Percentiles rank a stretch among this genome's conserved stretches.
Conservation (phyloP, 2,888 invertebrate species). For the Acleris literana region DNA sequence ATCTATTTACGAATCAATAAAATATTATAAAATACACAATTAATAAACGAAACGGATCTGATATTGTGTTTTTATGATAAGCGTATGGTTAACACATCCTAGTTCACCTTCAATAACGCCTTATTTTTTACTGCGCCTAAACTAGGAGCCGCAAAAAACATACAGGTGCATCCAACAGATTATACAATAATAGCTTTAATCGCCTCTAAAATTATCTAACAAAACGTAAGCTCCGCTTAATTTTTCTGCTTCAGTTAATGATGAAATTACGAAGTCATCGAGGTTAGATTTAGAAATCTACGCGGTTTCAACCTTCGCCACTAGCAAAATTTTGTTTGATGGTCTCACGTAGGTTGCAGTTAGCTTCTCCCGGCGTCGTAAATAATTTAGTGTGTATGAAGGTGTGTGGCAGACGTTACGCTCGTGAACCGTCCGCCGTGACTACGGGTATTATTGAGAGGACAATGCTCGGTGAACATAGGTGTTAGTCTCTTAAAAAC, state of each 20-base stretch:
- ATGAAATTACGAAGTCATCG: too few relatives aligned
- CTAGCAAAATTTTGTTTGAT: constrained; percentile 1
- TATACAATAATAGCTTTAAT: too few relatives aligned
- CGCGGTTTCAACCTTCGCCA: not conserved
- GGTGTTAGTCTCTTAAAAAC: too few relatives aligned
- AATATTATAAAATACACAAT: too few relatives aligned
- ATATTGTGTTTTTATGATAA: too few relatives aligned
- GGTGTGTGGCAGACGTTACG: constrained; percentile 19
- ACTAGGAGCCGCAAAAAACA: constrained; percentile 6
- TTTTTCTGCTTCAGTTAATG: too few relatives aligned
- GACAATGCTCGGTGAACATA: too few relatives aligned
- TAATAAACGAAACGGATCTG: too few relatives aligned
- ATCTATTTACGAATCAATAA: too few relatives aligned
- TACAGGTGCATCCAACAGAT: constrained; percentile 1
- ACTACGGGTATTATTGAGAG: not conserved
- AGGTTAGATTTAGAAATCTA: not conserved
- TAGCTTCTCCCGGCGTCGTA: constrained; percentile 5
- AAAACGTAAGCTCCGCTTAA: too few relatives aligned
- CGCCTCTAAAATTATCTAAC: too few relatives aligned
- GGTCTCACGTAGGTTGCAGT: constrained; percentile 25
- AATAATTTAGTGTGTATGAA: constrained; percentile 28
- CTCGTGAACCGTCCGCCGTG: constrained; percentile 25
- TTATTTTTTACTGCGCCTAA: constrained; percentile 6
- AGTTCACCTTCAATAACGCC: constrained; percentile 13
- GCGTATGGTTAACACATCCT: not conserved